phyloP scores from a whole-genome alignment of 2,888 invertebrate genomes.

The Brassicogethes aeneus region DNA sequence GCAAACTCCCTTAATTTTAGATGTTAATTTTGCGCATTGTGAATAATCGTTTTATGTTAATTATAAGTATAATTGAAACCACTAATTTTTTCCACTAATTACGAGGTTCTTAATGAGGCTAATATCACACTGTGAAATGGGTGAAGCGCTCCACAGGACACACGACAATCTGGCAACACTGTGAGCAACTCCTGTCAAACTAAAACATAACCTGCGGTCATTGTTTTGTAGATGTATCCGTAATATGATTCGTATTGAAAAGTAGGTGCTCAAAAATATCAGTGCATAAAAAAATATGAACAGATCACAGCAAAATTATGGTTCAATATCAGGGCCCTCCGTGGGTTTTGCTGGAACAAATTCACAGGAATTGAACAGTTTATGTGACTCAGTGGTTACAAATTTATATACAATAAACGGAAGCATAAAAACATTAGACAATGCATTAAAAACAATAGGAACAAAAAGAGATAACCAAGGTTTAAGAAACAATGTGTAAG shows the following conservation, averaged over 20 bases:
- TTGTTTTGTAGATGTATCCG: not conserved
- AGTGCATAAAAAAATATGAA: constrained; percentile 18
- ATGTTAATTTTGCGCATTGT: too few species aligned
- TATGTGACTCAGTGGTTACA: constrained; percentile 73
- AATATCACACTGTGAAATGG: too few species aligned
- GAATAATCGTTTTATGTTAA: too few species aligned
- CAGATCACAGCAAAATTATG: constrained; percentile 32
- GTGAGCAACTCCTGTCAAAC: not conserved
- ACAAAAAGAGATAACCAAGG: constrained; percentile 64
- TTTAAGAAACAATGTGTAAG: constrained; percentile 57
- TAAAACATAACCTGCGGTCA: not conserved
- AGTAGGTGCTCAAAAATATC: not conserved
- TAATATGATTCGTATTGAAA: not conserved
- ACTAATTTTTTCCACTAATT: too few species aligned
- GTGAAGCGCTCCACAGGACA: too few species aligned
- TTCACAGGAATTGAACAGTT: constrained; percentile 65
- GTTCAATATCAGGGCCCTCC: constrained; percentile 45
- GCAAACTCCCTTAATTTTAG: too few species aligned
- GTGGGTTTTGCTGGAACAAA: constrained; percentile 64
- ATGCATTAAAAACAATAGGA: constrained; percentile 64
- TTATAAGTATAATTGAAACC: too few species aligned
- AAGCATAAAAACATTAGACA: constrained; percentile 63
- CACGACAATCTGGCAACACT: too few species aligned
- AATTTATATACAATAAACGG: constrained; percentile 72
- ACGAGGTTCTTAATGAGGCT: too few species aligned